Conservation (phyloP, 2,888 invertebrate species). For the Athalia cordata region DNA sequence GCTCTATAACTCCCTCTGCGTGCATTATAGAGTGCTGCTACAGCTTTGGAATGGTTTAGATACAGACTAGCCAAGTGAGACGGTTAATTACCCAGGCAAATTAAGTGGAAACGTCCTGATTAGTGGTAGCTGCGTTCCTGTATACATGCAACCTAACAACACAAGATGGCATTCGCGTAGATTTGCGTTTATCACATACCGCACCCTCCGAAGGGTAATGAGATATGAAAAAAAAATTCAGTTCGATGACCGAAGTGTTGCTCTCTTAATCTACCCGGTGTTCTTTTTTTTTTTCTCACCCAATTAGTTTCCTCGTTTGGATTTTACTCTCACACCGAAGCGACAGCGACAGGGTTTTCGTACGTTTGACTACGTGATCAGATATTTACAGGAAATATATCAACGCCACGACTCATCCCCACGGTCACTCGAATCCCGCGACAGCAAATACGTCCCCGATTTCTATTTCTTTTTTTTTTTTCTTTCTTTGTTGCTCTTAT, state of each 20-base stretch:
- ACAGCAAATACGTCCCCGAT: no score
- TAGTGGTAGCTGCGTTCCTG: constrained; percentile 54
- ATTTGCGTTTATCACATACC: neutral
- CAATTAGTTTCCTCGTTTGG: no score
- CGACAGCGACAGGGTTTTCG: neutral
- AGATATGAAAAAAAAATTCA: neutral
- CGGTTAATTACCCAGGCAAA: constrained; percentile 71
- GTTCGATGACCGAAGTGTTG: no score
- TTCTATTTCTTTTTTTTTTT: no score
- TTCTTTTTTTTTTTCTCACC: no score
- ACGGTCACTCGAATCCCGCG: constrained; percentile 7
- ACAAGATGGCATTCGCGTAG: constrained; percentile 39
- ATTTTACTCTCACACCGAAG: no score
- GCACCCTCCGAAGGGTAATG: constrained; percentile 15
- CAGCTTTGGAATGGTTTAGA: constrained; percentile 63
- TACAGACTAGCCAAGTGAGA: constrained; percentile 63
- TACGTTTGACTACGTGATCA: neutral
- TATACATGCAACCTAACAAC: constrained; percentile 1
- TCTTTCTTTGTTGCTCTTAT: neutral
- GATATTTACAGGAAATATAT: no score
- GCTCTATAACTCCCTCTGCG: constrained; percentile 37
- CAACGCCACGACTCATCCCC: neutral
- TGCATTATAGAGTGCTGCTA: constrained; percentile 67
- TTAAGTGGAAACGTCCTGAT: constrained; percentile 72
- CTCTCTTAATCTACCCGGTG: no score